Evolutionary conservation across 2,888 invertebrate species (phyloP), one percentile per base, ranked within the genome.

Genomic region (Drosophila kambysellisi): DNA sequence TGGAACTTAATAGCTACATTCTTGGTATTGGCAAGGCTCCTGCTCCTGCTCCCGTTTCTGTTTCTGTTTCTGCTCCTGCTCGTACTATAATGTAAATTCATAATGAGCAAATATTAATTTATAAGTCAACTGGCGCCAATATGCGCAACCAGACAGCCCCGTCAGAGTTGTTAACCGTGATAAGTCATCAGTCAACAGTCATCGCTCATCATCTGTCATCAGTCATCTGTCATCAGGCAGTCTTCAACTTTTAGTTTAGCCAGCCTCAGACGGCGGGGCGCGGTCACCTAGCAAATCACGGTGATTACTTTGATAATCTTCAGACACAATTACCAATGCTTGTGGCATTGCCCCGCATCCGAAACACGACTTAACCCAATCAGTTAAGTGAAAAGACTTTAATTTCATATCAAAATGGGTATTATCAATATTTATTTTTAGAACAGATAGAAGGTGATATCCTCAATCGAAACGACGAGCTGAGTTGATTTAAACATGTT

Each of bases 141-240:
- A 25, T 17, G 41, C n/a, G 35, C 4, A 35, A 35, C 52, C 20
- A 20, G 39, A 17, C 39, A 9, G 20, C 8, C 32, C 20, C 17
- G 4, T 15, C 33, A 30, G 15, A 53, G 15, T 3, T 25, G 35
- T 11, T 25, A 17, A 35, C 54, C 9, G 25, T 11, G 25, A 35
- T 25, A 15, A 37, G 54, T 37, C n/a, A 39, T 15, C 39, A 29
- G 56, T 30, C 56, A 56, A 11, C 43, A 32, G 9, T 43, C 43
- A 43, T 32, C 57, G 30, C 8, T 57, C 57, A 56, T 41, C 30
- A 32, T 33, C 15, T 9, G 9, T 57, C 41, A 56, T 56, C 56
- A n/a, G n/a, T 30, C 35, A 25, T 25, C 25, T 32, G 54, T 37
- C 54, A 25, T 32, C 20, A 39, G 4, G 5, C 29, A 12, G 35